Base-by-base conservation (phyloP, 1,140 invertebrate species). In the Macrocentrus cingulum region DNA sequence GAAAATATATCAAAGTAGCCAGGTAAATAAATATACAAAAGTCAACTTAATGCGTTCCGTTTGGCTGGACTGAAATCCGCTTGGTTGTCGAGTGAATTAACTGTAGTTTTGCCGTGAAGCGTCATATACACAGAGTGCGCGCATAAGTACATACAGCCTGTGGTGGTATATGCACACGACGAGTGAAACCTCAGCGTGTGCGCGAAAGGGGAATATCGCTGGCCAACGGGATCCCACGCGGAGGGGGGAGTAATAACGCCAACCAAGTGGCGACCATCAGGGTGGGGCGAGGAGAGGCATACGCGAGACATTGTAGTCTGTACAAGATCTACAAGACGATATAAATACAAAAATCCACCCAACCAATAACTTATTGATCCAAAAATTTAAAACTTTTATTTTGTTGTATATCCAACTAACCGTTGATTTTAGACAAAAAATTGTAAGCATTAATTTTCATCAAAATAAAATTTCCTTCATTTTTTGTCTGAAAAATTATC, bases 81-180 rank as follows among this genome's bases (percentile, higher is more conserved):
- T 25, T 23, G 49, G 19, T 32, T 15, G 20, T 41, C 37, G 37
- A 42, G 18, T 20, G 34, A 53, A 53, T 44, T 53, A 53, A 53
- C 51, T 53, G 51, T 53, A 53, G 51, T 53, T 53, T 42, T 15
- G 13, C 11, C 51, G 20, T 53, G 39, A 44, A 51, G 32, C 34
- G 49, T 22, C 15, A 34, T 23, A 49, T 34, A 16, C 16, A 34
- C 32, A 37, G 32, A n/a, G n/a, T n/a, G 16, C 9, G 42, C 23
- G 20, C 20, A 29, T 39, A 41, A 19, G 8, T 42, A 37, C 20
- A 41, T 39, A 39, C 11, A 39, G 36, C 36, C 37, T 20, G 22
- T 25, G 20, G 22, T 25, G 37, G 20, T 53, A 18, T 42, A 44
- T 53, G 37, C 51, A 41, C 51, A 11, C 8, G 4, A 29, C 25